Percentiles rank a stretch among this genome's conserved stretches.
Conservation (phyloP, 2,113 vertebrate genomes). For the Saimiri boliviensis region DNA sequence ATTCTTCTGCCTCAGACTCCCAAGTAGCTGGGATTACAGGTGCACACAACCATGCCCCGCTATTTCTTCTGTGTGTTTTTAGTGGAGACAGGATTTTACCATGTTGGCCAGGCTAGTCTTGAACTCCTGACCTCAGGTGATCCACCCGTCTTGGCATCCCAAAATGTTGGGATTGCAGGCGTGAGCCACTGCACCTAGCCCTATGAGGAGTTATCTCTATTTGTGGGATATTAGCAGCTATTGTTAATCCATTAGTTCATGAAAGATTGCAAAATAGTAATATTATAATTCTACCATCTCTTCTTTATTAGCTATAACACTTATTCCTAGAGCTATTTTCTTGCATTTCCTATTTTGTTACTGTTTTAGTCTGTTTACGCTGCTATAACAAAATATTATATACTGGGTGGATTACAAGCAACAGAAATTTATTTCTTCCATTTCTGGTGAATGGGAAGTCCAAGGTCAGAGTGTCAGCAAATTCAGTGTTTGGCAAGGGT, state of each 20-base stretch:
- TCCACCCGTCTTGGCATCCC: too few species aligned
- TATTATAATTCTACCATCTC: not conserved
- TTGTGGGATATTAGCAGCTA: not conserved
- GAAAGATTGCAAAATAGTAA: not conserved
- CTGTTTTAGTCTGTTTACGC: not conserved
- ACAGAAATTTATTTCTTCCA: not conserved
- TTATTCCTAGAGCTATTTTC: not conserved
- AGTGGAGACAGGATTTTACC: too few species aligned
- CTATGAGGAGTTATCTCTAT: not conserved
- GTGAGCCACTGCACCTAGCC: too few species aligned
- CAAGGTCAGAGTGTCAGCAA: not conserved
- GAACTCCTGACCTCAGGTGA: too few species aligned
- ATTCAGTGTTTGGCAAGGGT: not conserved
- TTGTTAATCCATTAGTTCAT: not conserved
- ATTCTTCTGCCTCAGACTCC: too few species aligned
- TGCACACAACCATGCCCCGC: too few species aligned
- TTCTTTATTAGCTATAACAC: not conserved
- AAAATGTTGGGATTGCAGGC: too few species aligned
- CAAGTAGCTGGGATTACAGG: too few species aligned
- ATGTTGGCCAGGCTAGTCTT: too few species aligned
- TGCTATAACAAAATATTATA: not conserved
- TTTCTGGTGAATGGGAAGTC: not conserved
- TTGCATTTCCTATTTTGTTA: not conserved
- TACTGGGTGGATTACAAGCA: not conserved
- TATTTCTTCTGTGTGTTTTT: too few species aligned